Percentiles rank a stretch among this genome's conserved stretches.
phyloP scores from a whole-genome alignment of 2,888 invertebrate species.

The Himalopsyche anomala region DNA sequence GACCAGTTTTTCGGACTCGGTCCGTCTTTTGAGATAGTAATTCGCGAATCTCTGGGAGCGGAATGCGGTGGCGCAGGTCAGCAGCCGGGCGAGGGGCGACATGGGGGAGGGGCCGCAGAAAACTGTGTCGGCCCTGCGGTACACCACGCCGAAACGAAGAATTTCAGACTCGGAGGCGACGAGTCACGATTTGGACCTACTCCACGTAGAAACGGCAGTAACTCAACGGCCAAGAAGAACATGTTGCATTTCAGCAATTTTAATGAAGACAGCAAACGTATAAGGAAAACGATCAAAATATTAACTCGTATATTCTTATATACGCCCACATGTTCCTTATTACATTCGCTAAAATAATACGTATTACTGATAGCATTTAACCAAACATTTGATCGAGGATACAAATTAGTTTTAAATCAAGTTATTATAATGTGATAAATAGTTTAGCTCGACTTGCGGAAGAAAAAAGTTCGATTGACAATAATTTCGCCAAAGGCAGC shows the following conservation, averaged over 20 bases:
- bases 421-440: background rate
- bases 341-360: too few relatives aligned
- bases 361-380: too few relatives aligned
- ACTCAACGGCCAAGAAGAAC: background rate
- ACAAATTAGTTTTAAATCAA: background rate
- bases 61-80: slow-evolving; percentile 62
- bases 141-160: slow-evolving; percentile 15
- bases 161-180: slow-evolving; percentile 38
- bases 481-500: background rate
- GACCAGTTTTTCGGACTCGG: slow-evolving; percentile 63
- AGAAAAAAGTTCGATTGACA: background rate
- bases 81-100: slow-evolving; percentile 67
- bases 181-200: background rate
- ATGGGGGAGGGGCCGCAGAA: slow-evolving; percentile 65
- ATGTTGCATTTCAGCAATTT: background rate
- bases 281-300: too few relatives aligned
- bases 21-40: slow-evolving; percentile 29
- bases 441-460: background rate
- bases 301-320: too few relatives aligned
- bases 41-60: slow-evolving; percentile 61
- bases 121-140: slow-evolving; percentile 42
- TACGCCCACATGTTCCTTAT: too few relatives aligned
- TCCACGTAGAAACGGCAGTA: slow-evolving; percentile 16
- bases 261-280: background rate
- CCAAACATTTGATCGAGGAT: too few relatives aligned